Conservation (phyloP, 2,888 invertebrate species). For the Bombylius discolor region DNA sequence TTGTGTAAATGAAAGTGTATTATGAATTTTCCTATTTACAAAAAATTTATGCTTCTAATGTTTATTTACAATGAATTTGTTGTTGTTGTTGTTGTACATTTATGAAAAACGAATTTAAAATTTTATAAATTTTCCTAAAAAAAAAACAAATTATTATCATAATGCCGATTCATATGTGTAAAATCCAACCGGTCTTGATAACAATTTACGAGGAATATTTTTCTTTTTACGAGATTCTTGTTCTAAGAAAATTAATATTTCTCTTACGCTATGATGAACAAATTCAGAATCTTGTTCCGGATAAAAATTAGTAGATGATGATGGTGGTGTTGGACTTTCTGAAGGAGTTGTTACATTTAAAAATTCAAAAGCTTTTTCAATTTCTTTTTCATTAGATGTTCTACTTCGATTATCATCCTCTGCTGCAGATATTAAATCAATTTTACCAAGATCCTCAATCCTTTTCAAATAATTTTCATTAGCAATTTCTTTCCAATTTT, state of each 20-base stretch:
- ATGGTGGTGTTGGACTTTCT: slow-evolving; percentile 4
- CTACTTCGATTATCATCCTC: slow-evolving; percentile 20
- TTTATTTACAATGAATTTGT: slow-evolving; percentile 8
- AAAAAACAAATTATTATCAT: slow-evolving; percentile 7
- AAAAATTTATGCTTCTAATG: neutral
- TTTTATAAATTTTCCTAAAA: neutral
- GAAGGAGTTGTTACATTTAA: slow-evolving; percentile 32
- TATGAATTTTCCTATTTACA: neutral
- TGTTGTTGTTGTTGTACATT: neutral
- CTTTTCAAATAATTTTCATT: slow-evolving; percentile 58
- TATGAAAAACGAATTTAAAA: neutral
- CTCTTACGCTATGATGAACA: slow-evolving; percentile 30
- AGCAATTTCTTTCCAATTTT: slow-evolving; percentile 52
- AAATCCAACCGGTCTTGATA: slow-evolving; percentile 31
- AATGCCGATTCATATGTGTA: slow-evolving; percentile 20
- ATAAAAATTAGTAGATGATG: neutral
- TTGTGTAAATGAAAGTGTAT: neutral
- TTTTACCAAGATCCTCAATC: slow-evolving; percentile 43
- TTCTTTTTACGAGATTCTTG: slow-evolving; percentile 28
- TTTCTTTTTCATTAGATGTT: slow-evolving; percentile 39
- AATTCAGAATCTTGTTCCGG: neutral
- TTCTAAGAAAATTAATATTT: slow-evolving; percentile 35
- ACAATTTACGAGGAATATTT: slow-evolving; percentile 31
- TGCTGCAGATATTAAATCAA: slow-evolving; percentile 17
- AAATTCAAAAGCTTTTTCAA: slow-evolving; percentile 56